Evolutionary conservation across 2,888 invertebrate species (phyloP), one percentile per base, ranked within the genome.

Genomic region (Chymomyza procnemis): DNA sequence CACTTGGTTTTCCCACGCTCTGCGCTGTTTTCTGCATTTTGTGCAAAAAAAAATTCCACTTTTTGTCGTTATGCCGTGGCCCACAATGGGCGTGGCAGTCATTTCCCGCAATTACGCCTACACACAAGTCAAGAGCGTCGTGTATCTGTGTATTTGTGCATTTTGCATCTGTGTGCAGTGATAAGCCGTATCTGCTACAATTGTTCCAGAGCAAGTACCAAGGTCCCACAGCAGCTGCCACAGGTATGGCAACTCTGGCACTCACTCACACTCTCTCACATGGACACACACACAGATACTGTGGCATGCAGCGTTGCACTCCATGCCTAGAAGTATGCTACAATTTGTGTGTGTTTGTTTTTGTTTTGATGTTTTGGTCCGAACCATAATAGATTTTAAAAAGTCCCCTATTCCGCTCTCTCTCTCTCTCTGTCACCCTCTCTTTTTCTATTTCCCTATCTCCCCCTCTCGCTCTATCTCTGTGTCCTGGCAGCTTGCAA

Each of bases 81-180:
- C 87, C 85, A 78, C 79, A 85, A 78, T 76, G 80, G 83, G 87
- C 87, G 87, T 86, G 86, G 85, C 83, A 86, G 75, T 86, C 74
- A 83, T 85, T 85, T 86, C 85, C 87, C 73, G 74, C 85, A 85
- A 83, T 85, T 82, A 86, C 80, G 80, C 78, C 79, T 71, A 75
- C 86, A 69, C 66, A 70, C 68, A 69, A 68, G 62, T 41, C 34
- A 41, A 41, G 34, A 41, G 34, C 26, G 26, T 41, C 12, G 34
- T 41, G 34, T 9, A 9, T 9, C 34, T 12, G 48, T 26, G 59
- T 12, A 19, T 8, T 59, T 19, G 21, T 34, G 34, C 12, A 41
- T 4, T 26, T 52, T n/a, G 52, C 52, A 52, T 16, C 18, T 9
- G 54, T 56, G 66, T 66, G 72, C 66, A 66, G 67, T 78, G 78